Conservation (phyloP, 2,113 vertebrate species). For the Circaetus cinerascens region DNA sequence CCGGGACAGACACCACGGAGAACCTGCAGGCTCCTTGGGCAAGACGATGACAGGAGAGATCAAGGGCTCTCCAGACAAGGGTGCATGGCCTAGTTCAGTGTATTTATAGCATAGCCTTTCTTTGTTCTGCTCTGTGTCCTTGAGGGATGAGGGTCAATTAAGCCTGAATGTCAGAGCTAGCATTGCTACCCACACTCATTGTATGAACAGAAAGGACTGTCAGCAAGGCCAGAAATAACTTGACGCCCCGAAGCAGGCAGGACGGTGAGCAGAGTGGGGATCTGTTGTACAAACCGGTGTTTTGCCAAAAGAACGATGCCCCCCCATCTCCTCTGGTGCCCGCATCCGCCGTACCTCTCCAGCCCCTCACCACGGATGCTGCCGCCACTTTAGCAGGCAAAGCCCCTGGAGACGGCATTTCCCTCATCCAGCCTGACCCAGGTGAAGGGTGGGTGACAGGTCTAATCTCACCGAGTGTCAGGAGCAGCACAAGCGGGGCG, state of each 20-base stretch:
- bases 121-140: not conserved
- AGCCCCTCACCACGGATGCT: not conserved
- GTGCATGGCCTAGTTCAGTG: not conserved
- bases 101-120: not conserved
- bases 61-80: not conserved
- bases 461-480: not conserved
- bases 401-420: not conserved
- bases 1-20: not conserved
- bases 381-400: not conserved
- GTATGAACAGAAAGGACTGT: not conserved
- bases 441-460: not conserved
- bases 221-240: not conserved
- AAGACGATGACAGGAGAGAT: not conserved
- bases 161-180: not conserved
- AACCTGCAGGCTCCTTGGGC: not conserved
- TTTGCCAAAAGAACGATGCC: not conserved
- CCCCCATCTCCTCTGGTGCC: fast-evolving
- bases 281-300: not conserved
- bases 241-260: not conserved
- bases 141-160: not conserved
- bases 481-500: fast-evolving
- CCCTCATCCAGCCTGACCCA: not conserved
- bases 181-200: not conserved
- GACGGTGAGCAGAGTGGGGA: not conserved
- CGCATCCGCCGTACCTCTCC: not conserved